phyloP scores from a whole-genome alignment of 2,888 invertebrate species.

The Mystacides longicornis region DNA sequence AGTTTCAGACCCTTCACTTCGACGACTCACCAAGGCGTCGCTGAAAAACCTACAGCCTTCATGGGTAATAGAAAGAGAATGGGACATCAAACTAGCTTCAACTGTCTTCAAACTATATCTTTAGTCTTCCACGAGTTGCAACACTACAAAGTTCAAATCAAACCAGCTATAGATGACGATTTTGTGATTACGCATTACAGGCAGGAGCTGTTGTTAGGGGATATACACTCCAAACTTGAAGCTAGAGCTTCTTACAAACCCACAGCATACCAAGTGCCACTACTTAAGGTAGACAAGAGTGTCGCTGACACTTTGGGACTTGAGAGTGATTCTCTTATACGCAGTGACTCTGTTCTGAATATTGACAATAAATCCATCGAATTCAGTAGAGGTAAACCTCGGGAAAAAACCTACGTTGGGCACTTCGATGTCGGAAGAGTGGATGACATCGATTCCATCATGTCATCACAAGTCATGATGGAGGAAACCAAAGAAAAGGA shows the following conservation, averaged over 20 bases:
- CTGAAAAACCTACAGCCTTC: background rate
- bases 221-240: conserved; percentile 40
- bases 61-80: conserved; percentile 16
- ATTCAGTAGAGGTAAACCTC: conserved; percentile 11
- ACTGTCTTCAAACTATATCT: conserved; percentile 43
- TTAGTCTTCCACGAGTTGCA: conserved; percentile 50
- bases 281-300: conserved; percentile 32
- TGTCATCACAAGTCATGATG: conserved; percentile 16
- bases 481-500: conserved; percentile 13
- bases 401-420: conserved; percentile 22
- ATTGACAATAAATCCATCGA: conserved; percentile 17
- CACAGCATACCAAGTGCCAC: conserved; percentile 48
- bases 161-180: conserved; percentile 31
- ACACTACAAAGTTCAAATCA: conserved; percentile 42
- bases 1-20: conserved; percentile 15
- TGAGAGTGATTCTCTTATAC: conserved; percentile 20
- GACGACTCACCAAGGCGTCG: conserved; percentile 8
- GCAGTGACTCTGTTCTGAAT: conserved; percentile 22
- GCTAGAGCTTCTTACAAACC: conserved; percentile 42
- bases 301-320: conserved; percentile 19
- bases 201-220: conserved; percentile 46
- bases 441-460: conserved; percentile 21
- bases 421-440: conserved; percentile 24
- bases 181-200: conserved; percentile 32
- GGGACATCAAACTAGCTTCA: conserved; percentile 32